phyloP scores from a whole-genome alignment of 2,797 vertebrate species.

The Ambastaia sidthimunki region DNA sequence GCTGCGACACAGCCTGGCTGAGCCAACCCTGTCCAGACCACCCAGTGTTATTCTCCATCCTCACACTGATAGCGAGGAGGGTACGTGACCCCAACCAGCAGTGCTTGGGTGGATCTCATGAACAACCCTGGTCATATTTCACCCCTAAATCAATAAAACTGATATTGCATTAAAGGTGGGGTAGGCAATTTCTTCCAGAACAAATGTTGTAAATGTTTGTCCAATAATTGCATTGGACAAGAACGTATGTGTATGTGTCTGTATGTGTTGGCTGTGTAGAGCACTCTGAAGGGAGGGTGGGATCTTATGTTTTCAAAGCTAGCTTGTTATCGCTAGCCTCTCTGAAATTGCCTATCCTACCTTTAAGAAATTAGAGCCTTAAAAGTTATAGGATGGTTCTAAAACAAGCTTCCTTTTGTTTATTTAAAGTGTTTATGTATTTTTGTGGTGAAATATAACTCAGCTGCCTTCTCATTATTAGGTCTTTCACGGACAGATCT shows the following conservation, averaged over 20 bases:
- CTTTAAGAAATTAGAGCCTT: not conserved
- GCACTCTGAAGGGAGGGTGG: no score
- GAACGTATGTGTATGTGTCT: no score
- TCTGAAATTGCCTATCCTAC: no score
- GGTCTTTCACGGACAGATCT: not conserved
- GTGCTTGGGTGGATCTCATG: not conserved
- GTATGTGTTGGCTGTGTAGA: no score
- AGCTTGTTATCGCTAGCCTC: no score
- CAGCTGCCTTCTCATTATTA: not conserved
- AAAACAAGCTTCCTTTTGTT: not conserved
- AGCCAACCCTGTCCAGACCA: constrained; percentile 62
- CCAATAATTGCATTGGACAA: no score
- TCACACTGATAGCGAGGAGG: constrained; percentile 89
- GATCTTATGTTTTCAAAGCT: no score
- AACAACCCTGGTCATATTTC: not conserved
- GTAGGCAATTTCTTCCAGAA: no score
- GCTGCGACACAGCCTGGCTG: constrained; percentile 83
- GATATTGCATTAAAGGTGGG: not conserved
- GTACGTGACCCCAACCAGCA: constrained; percentile 76
- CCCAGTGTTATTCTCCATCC: constrained; percentile 76
- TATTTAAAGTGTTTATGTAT: not conserved
- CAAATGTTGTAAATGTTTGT: no score
- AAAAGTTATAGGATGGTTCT: not conserved
- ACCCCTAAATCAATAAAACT: not conserved
- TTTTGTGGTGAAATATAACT: not conserved